Evolutionary conservation across 2,888 invertebrate genomes (phyloP).

Genomic region (Hypomecis atomaria): DNA sequence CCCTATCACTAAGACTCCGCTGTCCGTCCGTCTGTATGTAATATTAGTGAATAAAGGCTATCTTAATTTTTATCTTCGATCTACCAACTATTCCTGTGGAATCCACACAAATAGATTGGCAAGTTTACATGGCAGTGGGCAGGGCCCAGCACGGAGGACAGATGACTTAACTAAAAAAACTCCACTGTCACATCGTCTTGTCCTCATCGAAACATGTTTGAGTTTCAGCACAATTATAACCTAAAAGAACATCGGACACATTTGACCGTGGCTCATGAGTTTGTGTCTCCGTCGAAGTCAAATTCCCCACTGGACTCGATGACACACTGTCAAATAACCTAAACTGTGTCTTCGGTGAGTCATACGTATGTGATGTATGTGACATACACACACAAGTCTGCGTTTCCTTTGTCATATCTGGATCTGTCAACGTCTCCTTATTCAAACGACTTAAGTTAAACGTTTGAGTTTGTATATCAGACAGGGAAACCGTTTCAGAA

Average conservation of each 20-base stretch:
- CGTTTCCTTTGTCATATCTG: constrained; percentile 72
- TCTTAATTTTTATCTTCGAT: too few species aligned
- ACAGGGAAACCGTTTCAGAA: constrained; percentile 66
- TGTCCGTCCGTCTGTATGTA: too few species aligned
- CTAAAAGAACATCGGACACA: constrained; percentile 60
- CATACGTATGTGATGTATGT: constrained; percentile 48
- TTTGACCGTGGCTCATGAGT: constrained; percentile 54
- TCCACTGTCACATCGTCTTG: constrained; percentile 8
- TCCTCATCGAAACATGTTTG: constrained; percentile 68
- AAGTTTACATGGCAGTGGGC: too few species aligned
- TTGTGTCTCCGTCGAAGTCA: constrained; percentile 71
- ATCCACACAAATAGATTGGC: too few species aligned
- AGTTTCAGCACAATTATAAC: constrained; percentile 66
- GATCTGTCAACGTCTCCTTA: constrained; percentile 68
- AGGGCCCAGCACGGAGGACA: too few species aligned
- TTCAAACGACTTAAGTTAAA: constrained; percentile 63
- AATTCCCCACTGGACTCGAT: constrained; percentile 57
- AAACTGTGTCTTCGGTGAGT: constrained; percentile 58
- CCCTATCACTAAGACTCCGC: too few species aligned
- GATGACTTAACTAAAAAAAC: not conserved
- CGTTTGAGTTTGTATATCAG: constrained; percentile 77
- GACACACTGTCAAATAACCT: constrained; percentile 61
- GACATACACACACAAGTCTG: constrained; percentile 68
- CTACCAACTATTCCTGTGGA: too few species aligned
- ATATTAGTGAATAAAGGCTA: too few species aligned